phyloP scores from a whole-genome alignment of 1,140 invertebrate genomes.

The Scaptomyza hsui region DNA sequence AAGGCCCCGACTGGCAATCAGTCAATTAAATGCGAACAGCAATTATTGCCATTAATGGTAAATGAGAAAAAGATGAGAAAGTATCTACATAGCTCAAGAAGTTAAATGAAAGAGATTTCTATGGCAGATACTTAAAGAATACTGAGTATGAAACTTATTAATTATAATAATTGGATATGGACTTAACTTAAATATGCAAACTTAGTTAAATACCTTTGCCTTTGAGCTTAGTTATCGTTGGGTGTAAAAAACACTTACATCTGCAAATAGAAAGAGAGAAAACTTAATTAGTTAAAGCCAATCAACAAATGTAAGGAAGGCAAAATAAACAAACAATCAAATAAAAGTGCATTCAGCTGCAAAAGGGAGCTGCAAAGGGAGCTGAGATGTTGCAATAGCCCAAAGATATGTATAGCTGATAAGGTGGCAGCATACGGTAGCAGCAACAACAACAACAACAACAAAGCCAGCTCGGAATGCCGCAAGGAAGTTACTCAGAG shows the following conservation, averaged over 20 bases:
- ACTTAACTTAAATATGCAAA: not conserved
- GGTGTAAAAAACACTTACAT: constrained; percentile 63
- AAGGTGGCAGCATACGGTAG: constrained; percentile 33
- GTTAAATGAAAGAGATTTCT: not conserved
- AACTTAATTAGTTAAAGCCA: constrained; percentile 78
- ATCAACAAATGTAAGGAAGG: constrained; percentile 42
- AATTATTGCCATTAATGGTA: constrained; percentile 66
- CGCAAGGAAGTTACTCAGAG: not conserved
- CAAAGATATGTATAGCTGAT: constrained; percentile 41
- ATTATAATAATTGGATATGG: too few species aligned
- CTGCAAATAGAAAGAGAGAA: constrained; percentile 68
- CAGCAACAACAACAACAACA: constrained; percentile 21
- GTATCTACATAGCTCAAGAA: constrained; percentile 13
- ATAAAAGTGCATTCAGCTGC: constrained; percentile 43
- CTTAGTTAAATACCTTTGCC: not conserved
- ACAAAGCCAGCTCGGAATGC: constrained; percentile 29
- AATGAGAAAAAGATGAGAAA: constrained; percentile 53
- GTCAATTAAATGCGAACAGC: constrained; percentile 69
- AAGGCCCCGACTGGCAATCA: constrained; percentile 50
- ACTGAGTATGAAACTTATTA: too few species aligned
- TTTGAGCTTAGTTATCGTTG: constrained; percentile 1
- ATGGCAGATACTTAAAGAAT: too few species aligned
- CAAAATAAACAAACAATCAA: constrained; percentile 42
- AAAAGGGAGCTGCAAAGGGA: constrained; percentile 24
- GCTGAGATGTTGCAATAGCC: constrained; percentile 13